A percentile compares a stretch with the other conserved stretches of the same genome.
Conservation (phyloP, 1,140 invertebrate genomes). For the Philopotamus ludificatus region DNA sequence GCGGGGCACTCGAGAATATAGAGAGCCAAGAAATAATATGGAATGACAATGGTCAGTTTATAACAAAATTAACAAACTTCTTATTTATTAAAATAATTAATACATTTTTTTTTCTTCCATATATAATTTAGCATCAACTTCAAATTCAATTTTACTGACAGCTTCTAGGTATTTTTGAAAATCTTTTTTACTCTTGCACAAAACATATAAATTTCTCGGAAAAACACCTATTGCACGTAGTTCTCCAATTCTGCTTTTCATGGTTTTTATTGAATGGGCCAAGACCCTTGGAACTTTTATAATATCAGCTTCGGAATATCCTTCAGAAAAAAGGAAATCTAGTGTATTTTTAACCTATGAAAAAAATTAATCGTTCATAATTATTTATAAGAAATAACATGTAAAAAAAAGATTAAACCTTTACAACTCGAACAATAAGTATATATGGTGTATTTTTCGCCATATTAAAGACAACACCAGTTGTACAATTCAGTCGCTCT, state of each 20-base stretch:
- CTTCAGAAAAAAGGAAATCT: constrained; percentile 50
- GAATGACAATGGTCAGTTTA: too few species aligned
- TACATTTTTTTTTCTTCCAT: not conserved
- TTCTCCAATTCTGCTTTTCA: constrained; percentile 47
- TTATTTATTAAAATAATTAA: too few species aligned
- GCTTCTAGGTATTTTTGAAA: constrained; percentile 51
- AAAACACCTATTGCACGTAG: constrained; percentile 45
- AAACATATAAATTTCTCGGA: constrained; percentile 51
- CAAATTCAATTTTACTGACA: constrained; percentile 25
- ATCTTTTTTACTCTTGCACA: constrained; percentile 51
- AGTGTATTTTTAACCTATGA: constrained; percentile 51
- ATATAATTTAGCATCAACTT: not conserved
- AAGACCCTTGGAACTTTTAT: constrained; percentile 49
- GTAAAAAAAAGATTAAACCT: constrained; percentile 43
- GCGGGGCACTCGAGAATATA: too few species aligned
- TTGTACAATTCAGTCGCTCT: constrained; percentile 46
- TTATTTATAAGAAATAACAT: constrained; percentile 20
- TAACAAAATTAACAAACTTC: too few species aligned
- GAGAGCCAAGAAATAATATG: too few species aligned
- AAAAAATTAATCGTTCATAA: too few species aligned
- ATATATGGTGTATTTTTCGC: constrained; percentile 49
- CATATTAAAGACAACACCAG: constrained; percentile 48
- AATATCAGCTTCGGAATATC: constrained; percentile 50
- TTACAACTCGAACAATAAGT: constrained; percentile 47
- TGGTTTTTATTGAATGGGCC: constrained; percentile 49